Evolutionary conservation across 1,140 invertebrate genomes (phyloP), one percentile per base, ranked within the genome.

Genomic region (Drosophila jambulina): DNA sequence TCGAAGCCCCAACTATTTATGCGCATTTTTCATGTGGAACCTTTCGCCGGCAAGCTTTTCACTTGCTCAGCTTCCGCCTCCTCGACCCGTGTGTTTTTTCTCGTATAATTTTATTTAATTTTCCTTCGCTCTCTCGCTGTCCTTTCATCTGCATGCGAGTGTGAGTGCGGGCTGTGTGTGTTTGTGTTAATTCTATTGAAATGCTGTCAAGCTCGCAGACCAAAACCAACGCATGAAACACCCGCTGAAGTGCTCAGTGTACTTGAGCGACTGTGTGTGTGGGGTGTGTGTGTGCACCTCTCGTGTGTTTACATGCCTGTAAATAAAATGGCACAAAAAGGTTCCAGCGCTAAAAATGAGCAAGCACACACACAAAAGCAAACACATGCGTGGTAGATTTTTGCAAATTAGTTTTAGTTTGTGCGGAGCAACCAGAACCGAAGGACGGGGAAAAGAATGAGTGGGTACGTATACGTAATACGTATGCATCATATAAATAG

Each of bases 101-200:
- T 72, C 58, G 71, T 84, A 90, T 90, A 88, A 88, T 88, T 90
- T 88, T 84, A 88, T 88, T 88, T 90, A 88, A 88, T 90, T 88
- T 88, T 90, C 85, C 80, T 80, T 78, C 59, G 64, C 72, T 68
- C 64, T 32, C 51, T 54, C 53, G 78, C 71, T 67, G 77, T 71
- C 60, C 69, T 81, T 76, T 79, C 62, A 53, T 57, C 75, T 46
- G 75, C 58, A 48, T 53, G 34, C 40, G 25, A 40, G n/a, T 58
- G 53, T 63, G 58, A 19, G 23, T 60, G 49, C 21, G 36, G 40
- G 48, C 19, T 43, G 19, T 19, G 34, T 53, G 34, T 71, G 64
- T 83, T 43, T 83, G 80, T 75, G 85, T 84, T 88, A 88, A 88
- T 88, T 90, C 84, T 90, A 88, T 88, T 88, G 84, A 88, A 88